These are phyloP conservation scores for Pelobates cultripes DNA, from an alignment of 2,797 vertebrate genomes.

Conservation along the genomic window DNA sequence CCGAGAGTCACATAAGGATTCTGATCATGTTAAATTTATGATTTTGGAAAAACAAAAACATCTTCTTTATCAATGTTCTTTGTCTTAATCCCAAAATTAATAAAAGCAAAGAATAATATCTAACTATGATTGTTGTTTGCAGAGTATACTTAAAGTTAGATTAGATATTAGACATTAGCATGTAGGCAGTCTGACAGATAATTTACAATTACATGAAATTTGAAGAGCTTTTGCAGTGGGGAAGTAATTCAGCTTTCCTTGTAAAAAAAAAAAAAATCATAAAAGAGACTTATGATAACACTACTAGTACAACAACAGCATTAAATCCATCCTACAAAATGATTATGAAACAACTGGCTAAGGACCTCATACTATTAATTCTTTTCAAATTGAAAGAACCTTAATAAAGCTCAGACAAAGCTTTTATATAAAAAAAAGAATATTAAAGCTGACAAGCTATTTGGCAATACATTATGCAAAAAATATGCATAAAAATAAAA, in stretches of 20 bases:
- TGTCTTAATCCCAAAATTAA: too few species aligned
- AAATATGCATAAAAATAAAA: background rate
- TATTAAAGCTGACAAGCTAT: background rate
- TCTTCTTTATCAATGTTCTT: too few species aligned
- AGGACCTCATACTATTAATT: background rate
- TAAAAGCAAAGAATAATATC: too few species aligned
- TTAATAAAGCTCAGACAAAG: background rate
- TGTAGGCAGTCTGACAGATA: too few species aligned
- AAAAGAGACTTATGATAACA: background rate
- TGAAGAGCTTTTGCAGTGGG: too few species aligned
- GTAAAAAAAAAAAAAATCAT: background rate
- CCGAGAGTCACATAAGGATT: too few species aligned
- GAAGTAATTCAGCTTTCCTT: background rate
- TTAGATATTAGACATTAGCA: too few species aligned
- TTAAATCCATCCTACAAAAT: background rate
- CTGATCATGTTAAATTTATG: too few species aligned
- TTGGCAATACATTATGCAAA: background rate
- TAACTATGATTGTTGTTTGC: too few species aligned
- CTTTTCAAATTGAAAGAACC: background rate
- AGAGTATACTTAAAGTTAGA: too few species aligned
- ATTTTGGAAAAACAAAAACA: too few species aligned
- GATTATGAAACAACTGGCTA: background rate
- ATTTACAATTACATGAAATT: too few species aligned
- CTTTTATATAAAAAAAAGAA: background rate
- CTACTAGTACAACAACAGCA: background rate